phyloP scores from a whole-genome alignment of 2,113 vertebrate species.

The Furnarius figulus region DNA sequence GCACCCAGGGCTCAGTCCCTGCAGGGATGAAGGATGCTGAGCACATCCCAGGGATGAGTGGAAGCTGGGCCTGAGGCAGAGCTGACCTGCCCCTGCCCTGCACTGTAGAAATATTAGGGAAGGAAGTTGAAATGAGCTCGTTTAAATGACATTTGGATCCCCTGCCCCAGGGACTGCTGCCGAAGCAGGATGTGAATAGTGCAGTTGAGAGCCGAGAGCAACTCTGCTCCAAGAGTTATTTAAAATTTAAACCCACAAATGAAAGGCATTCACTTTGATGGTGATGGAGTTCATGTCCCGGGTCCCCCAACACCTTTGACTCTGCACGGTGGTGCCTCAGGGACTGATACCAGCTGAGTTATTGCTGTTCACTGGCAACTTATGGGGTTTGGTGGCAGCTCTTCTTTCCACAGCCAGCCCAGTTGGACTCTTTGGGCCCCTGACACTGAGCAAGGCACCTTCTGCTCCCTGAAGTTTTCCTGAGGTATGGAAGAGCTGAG shows the following conservation, averaged over 20 bases:
- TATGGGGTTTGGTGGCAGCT: neutral
- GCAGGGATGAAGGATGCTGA: neutral
- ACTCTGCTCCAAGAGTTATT: slow-evolving; percentile 13
- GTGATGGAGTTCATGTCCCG: neutral
- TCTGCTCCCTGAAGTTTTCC: neutral
- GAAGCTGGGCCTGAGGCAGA: neutral
- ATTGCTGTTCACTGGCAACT: accelerated
- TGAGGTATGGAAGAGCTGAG: accelerated
- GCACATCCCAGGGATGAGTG: accelerated
- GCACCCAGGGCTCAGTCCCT: accelerated
- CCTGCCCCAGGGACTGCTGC: neutral
- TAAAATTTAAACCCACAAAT: slow-evolving; percentile 47
- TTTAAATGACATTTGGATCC: neutral
- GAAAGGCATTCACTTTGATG: neutral
- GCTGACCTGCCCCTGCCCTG: neutral
- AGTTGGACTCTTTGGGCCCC: accelerated
- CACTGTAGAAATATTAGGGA: neutral
- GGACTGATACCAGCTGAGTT: neutral
- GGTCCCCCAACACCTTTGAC: neutral
- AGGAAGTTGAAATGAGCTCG: neutral
- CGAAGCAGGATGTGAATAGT: neutral
- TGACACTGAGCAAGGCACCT: neutral
- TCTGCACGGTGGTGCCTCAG: accelerated
- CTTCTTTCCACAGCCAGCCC: neutral
- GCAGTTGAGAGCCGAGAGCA: neutral